Conservation (phyloP, 2,113 vertebrate species). For the Heterocephalus glaber region DNA sequence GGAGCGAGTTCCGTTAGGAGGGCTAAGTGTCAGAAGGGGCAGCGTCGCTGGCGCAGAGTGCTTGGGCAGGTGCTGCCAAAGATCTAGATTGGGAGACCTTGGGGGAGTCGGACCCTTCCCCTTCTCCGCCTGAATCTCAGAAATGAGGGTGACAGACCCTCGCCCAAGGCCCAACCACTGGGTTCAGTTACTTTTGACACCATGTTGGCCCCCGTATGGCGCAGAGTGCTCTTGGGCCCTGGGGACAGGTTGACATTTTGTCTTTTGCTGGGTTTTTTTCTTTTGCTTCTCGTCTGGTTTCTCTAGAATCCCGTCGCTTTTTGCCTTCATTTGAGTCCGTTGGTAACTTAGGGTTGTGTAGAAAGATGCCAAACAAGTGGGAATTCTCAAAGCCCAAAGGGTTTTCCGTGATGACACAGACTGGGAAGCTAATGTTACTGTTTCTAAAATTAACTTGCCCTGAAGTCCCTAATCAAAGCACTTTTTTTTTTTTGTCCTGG, state of each 20-base stretch:
- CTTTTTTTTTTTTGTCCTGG: not conserved
- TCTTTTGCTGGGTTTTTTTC: not conserved
- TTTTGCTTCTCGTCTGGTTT: not conserved
- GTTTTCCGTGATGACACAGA: conserved; percentile 39
- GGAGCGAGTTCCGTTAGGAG: not conserved
- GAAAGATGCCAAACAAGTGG: conserved; percentile 69
- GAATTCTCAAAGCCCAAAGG: conserved; percentile 70
- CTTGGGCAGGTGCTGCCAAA: not conserved
- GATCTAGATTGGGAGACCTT: not conserved
- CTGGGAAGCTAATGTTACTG: conserved; percentile 51
- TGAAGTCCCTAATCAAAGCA: conserved; percentile 66
- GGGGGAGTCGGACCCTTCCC: not conserved
- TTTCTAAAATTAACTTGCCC: conserved; percentile 71
- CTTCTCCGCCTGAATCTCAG: not conserved
- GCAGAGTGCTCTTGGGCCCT: not conserved
- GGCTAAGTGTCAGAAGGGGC: conserved; percentile 14
- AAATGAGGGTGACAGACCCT: not conserved
- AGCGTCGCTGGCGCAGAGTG: not conserved
- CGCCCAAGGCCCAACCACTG: not conserved
- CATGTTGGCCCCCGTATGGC: not conserved
- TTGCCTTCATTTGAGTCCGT: not conserved
- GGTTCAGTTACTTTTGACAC: not conserved
- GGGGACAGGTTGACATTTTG: not conserved
- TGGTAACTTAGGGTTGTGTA: conserved; percentile 46
- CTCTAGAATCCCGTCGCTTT: not conserved